phyloP scores from a whole-genome alignment of 2,113 vertebrate species.

The Gila orcuttii region DNA sequence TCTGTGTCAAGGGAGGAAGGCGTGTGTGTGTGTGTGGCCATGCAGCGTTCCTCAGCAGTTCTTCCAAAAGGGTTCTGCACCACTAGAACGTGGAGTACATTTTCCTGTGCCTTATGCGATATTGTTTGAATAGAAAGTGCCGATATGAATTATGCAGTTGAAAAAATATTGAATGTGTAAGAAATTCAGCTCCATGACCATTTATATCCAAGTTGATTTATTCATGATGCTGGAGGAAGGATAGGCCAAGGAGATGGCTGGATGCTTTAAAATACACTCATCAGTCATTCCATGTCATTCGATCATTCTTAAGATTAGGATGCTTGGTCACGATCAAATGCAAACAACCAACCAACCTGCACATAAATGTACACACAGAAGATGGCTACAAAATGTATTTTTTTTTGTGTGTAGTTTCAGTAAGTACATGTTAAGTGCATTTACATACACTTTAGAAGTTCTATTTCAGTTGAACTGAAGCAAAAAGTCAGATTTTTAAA shows the following conservation, averaged over 20 bases:
- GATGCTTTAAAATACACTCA: constrained; percentile 45
- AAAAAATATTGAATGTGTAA: constrained; percentile 54
- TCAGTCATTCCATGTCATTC: constrained; percentile 45
- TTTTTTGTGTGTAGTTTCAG: not conserved
- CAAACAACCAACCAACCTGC: not conserved
- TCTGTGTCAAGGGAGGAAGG: constrained; percentile 25
- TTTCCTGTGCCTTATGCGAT: constrained; percentile 40
- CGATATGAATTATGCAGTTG: constrained; percentile 59
- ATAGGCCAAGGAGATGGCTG: constrained; percentile 37
- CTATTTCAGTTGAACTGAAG: not conserved
- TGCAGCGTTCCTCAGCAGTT: constrained; percentile 10
- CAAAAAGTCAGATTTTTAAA: not conserved
- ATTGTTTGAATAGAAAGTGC: constrained; percentile 47
- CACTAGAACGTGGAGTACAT: constrained; percentile 41
- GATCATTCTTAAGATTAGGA: constrained; percentile 19
- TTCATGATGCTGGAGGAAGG: constrained; percentile 48
- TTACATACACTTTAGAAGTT: not conserved
- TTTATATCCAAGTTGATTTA: constrained; percentile 58
- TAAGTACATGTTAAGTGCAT: not conserved
- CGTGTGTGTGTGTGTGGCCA: constrained; percentile 18
- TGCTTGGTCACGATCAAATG: not conserved
- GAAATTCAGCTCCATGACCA: constrained; percentile 53
- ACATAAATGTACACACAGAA: not conserved
- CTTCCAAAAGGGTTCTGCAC: constrained; percentile 25
- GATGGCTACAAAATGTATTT: too few species aligned